Conservation (phyloP, 2,888 invertebrate genomes). For the Atherix ibis region DNA sequence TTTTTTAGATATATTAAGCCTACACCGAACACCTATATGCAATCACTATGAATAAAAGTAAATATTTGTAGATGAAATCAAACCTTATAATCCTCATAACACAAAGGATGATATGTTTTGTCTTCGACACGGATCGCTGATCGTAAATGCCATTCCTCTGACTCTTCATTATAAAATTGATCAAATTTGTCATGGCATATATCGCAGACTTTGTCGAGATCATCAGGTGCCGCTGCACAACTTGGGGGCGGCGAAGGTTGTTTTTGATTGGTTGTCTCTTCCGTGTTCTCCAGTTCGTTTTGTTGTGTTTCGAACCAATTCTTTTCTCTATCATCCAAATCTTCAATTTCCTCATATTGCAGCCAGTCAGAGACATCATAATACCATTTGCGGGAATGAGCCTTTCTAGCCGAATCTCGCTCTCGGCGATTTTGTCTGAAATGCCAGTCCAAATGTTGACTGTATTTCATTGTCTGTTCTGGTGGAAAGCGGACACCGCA, state of each 20-base stretch:
- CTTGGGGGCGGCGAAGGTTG: slow-evolving; percentile 48
- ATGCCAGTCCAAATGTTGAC: slow-evolving; percentile 97
- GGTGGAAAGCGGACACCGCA: slow-evolving; percentile 90
- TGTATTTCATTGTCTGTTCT: slow-evolving; percentile 77
- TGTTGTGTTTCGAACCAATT: slow-evolving; percentile 65
- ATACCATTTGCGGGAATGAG: slow-evolving; percentile 78
- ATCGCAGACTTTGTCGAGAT: slow-evolving; percentile 56
- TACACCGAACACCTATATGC: no score
- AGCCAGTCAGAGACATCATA: slow-evolving; percentile 84
- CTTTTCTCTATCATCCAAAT: slow-evolving; percentile 75
- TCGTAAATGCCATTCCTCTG: slow-evolving; percentile 91
- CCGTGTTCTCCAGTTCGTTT: slow-evolving; percentile 38
- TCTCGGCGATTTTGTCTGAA: slow-evolving; percentile 85
- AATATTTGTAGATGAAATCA: no score
- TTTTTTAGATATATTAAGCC: no score
- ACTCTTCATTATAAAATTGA: slow-evolving; percentile 91
- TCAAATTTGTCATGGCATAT: slow-evolving; percentile 89
- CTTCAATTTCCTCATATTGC: slow-evolving; percentile 86
- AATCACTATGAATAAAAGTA: no score
- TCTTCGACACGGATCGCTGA: slow-evolving; percentile 65
- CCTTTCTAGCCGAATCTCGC: slow-evolving; percentile 67
- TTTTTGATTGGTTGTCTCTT: slow-evolving; percentile 37
- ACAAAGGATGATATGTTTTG: slow-evolving; percentile 74
- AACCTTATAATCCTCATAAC: slow-evolving; percentile 76
- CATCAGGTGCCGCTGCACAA: slow-evolving; percentile 50